A percentile compares a stretch with the other conserved stretches of the same genome.
Evolutionary conservation across 2,888 invertebrate species (phyloP).

Genomic region (Erebia ligea): DNA sequence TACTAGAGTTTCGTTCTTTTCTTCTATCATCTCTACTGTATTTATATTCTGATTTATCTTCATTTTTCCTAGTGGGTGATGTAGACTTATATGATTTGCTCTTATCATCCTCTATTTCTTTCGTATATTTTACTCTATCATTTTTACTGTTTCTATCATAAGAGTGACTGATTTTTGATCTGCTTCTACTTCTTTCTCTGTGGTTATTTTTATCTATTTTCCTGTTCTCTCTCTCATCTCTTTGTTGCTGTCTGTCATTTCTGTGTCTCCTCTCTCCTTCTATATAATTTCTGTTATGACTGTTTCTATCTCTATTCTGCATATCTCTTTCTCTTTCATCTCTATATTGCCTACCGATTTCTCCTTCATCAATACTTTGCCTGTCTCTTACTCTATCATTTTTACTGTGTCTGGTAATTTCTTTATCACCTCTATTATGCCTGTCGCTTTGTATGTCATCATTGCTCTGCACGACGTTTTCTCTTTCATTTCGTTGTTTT

Average conservation of each 20-base stretch:
- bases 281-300: neutral
- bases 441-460: slow-evolving; percentile 20
- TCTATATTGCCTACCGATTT: slow-evolving; percentile 30
- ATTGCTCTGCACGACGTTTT: neutral
- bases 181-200: slow-evolving; percentile 39
- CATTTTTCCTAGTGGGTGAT: slow-evolving; percentile 32
- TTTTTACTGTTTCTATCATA: slow-evolving; percentile 30
- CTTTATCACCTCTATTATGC: no score
- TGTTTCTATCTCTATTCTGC: neutral
- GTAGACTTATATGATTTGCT: slow-evolving; percentile 39
- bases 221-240: slow-evolving; percentile 1
- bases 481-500: slow-evolving; percentile 22
- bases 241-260: slow-evolving; percentile 1
- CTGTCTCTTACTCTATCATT: slow-evolving; percentile 23
- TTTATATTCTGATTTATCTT: slow-evolving; percentile 25
- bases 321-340: neutral
- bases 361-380: slow-evolving; percentile 25
- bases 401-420: neutral
- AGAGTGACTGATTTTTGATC: slow-evolving; percentile 36
- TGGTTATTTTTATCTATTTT: slow-evolving; percentile 27
- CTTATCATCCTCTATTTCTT: slow-evolving; percentile 28
- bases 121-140: slow-evolving; percentile 22
- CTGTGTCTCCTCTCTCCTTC: neutral
- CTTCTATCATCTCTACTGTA: slow-evolving; percentile 36
- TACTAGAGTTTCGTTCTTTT: slow-evolving; percentile 23